Percentiles rank a stretch among this genome's conserved stretches.
These are phyloP conservation scores for Venustoraphidia nigricollis DNA, from an alignment of 2,888 invertebrate species.

Conservation along the genomic window DNA sequence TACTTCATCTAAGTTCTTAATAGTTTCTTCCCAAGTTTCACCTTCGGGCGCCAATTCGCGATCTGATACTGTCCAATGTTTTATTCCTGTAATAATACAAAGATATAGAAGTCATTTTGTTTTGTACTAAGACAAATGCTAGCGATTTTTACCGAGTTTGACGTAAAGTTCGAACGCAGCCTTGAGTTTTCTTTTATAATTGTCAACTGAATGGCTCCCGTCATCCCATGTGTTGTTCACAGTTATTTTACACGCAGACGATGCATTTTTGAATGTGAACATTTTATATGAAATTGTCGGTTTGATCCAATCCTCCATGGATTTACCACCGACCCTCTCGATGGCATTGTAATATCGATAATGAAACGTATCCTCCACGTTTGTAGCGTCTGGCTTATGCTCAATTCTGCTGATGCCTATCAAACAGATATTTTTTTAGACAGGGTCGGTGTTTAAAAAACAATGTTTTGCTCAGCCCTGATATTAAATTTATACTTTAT, in stretches of 20 bases:
- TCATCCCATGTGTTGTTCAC: slow-evolving; percentile 38
- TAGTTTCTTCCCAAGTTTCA: slow-evolving; percentile 36
- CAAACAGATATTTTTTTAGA: background rate
- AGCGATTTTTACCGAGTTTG: slow-evolving; percentile 31
- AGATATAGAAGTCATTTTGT: background rate
- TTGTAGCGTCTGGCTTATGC: slow-evolving; percentile 35
- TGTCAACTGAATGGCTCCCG: slow-evolving; percentile 34
- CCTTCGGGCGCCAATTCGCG: slow-evolving; percentile 40
- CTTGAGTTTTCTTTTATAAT: slow-evolving; percentile 38
- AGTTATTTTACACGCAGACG: background rate
- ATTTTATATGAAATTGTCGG: slow-evolving; percentile 28
- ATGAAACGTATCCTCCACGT: slow-evolving; percentile 32
- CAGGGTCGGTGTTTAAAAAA: too few species aligned
- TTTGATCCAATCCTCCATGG: slow-evolving; percentile 51
- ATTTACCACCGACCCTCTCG: slow-evolving; percentile 38
- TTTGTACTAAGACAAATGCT: background rate
- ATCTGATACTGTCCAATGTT: slow-evolving; percentile 49
- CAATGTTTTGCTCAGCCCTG: too few species aligned
- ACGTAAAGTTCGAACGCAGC: slow-evolving; percentile 46
- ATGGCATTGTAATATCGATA: slow-evolving; percentile 41
- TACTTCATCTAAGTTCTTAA: slow-evolving; percentile 39
- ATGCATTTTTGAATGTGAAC: background rate
- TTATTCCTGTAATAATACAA: slow-evolving; percentile 22
- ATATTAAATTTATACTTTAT: too few species aligned
- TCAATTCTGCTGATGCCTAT: slow-evolving; percentile 39